phyloP scores from a whole-genome alignment of 2,888 invertebrate genomes.

The Dicroscelio sp. region DNA sequence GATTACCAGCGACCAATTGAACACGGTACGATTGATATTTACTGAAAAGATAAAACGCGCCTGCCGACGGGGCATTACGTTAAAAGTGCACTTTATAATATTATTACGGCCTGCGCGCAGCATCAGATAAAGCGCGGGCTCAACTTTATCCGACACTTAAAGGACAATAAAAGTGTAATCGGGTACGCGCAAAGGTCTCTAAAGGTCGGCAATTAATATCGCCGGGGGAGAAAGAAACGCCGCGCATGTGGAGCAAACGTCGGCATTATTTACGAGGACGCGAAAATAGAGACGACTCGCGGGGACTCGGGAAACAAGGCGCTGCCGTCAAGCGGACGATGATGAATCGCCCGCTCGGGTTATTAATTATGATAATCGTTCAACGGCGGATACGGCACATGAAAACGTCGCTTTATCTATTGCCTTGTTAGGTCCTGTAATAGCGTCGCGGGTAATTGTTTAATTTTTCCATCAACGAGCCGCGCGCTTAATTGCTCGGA shows the following conservation, averaged over 20 bases:
- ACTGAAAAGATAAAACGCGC: conserved; percentile 71
- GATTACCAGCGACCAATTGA: no score
- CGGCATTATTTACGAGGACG: conserved; percentile 14
- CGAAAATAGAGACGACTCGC: conserved; percentile 16
- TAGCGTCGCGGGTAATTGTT: conserved; percentile 49
- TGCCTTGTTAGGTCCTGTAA: conserved; percentile 15
- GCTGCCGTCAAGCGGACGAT: no score
- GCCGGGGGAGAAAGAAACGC: conserved; percentile 11
- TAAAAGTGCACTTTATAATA: conserved; percentile 71
- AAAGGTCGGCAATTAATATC: conserved; percentile 71
- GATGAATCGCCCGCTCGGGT: background rate
- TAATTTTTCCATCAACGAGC: conserved; percentile 15
- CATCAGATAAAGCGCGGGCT: conserved; percentile 62
- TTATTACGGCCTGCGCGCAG: conserved; percentile 53
- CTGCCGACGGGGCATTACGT: conserved; percentile 64
- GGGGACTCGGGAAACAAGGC: no score
- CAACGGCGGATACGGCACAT: conserved; percentile 4
- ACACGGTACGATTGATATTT: conserved; percentile 69
- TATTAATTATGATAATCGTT: conserved; percentile 33
- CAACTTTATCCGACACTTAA: conserved; percentile 45
- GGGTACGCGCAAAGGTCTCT: conserved; percentile 59
- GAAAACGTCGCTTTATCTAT: conserved; percentile 49
- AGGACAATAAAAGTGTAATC: conserved; percentile 67
- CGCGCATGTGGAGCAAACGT: conserved; percentile 34
- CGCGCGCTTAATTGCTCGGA: conserved; percentile 43